A percentile compares a stretch with the other conserved stretches of the same genome.
phyloP scores from a whole-genome alignment of 1,140 invertebrate species.

The Adelges cooleyi region DNA sequence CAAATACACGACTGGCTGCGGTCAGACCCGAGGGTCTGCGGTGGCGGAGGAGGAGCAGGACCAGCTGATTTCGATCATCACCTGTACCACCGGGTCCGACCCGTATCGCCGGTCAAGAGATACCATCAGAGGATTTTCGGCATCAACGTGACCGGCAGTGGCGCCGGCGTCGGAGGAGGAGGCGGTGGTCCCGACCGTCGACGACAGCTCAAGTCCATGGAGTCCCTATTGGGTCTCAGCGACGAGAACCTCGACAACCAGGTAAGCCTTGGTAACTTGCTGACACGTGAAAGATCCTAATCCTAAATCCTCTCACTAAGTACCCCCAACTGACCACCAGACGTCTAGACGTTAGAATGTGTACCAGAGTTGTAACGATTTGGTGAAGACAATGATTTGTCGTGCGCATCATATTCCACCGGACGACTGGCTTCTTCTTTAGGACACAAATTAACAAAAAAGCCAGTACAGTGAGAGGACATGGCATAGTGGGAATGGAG shows the following conservation, averaged over 20 bases:
- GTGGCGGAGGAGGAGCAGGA: neutral
- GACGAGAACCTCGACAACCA: constrained; percentile 3
- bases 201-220: constrained; percentile 68
- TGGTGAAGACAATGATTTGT: too few species aligned
- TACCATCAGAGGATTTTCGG: constrained; percentile 42
- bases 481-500: too few species aligned
- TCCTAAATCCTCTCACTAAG: too few species aligned
- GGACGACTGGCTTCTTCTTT: too few species aligned
- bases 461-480: too few species aligned
- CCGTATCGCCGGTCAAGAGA: constrained; percentile 32
- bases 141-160: constrained; percentile 41
- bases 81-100: neutral
- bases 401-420: too few species aligned
- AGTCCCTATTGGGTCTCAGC: constrained; percentile 58
- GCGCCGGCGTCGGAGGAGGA: constrained; percentile 43
- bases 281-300: too few species aligned
- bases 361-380: too few species aligned
- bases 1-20: constrained; percentile 26
- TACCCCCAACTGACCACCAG: too few species aligned
- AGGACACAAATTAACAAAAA: too few species aligned
- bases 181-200: constrained; percentile 44
- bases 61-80: constrained; percentile 8
- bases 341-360: too few species aligned
- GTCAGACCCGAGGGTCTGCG: constrained; percentile 5
- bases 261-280: too few species aligned